Evolutionary conservation across 1,140 invertebrate species (phyloP).

Genomic region (Hylaeus volcanicus): DNA sequence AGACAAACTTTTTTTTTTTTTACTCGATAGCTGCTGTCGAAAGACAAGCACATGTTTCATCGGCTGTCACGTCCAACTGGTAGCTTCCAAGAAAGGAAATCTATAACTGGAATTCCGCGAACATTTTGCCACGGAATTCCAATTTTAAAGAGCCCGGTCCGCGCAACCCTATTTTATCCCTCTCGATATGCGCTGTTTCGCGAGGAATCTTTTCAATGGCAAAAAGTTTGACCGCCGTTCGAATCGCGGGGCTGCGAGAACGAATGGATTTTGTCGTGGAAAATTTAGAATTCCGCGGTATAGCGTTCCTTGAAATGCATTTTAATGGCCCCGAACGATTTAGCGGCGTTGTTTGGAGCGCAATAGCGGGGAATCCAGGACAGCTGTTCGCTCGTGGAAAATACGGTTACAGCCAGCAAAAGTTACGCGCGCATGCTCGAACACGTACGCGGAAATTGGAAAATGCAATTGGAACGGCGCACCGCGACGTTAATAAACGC

Average conservation of each 20-base stretch:
- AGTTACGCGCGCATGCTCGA: conserved; percentile 6
- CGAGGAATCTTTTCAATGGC: too few relatives aligned
- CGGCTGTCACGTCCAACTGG: too few relatives aligned
- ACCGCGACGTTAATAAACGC: conserved; percentile 32
- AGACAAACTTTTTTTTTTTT: not conserved
- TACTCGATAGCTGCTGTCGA: not conserved
- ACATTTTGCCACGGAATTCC: too few relatives aligned
- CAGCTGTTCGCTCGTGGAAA: conserved; percentile 31
- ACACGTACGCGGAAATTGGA: conserved; percentile 21
- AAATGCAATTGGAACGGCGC: conserved; percentile 39
- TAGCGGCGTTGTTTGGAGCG: conserved; percentile 24
- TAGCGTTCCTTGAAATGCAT: not conserved
- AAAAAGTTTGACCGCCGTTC: too few relatives aligned
- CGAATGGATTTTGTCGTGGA: not conserved
- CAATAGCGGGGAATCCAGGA: conserved; percentile 19
- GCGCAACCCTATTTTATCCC: too few relatives aligned
- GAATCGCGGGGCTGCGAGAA: too few relatives aligned
- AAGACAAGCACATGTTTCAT: not conserved
- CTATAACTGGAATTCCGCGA: too few relatives aligned
- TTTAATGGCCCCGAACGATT: conserved; percentile 33
- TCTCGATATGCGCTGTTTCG: too few relatives aligned
- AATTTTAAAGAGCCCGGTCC: too few relatives aligned
- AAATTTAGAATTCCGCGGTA: not conserved
- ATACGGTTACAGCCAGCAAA: conserved; percentile 42
- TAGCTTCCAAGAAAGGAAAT: too few relatives aligned